These are phyloP conservation scores for Catamblyrhynchus diadema DNA, from an alignment of 2,797 vertebrate species.

Conservation along the genomic window DNA sequence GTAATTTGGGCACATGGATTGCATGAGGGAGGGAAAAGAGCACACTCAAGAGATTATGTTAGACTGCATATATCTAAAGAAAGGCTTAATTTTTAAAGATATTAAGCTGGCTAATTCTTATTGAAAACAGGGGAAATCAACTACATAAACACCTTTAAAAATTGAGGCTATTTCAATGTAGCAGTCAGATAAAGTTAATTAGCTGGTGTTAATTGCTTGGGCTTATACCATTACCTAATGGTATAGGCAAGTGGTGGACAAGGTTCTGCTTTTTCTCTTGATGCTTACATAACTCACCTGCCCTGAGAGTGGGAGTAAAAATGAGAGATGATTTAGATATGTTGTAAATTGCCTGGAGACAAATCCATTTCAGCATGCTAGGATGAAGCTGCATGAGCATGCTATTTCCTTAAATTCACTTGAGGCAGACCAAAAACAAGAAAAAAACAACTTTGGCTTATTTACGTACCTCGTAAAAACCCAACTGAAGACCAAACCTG, in stretches of 20 bases:
- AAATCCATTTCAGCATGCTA: not conserved
- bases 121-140: not conserved
- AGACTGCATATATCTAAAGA: not conserved
- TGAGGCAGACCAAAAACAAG: not conserved
- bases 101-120: not conserved
- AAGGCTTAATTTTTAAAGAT: not conserved
- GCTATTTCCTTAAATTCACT: not conserved
- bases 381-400: not conserved
- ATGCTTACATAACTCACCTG: not conserved
- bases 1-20: not conserved
- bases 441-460: not conserved
- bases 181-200: not conserved
- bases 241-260: not conserved
- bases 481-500: not conserved
- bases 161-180: not conserved
- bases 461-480: not conserved
- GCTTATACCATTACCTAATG: not conserved
- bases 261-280: not conserved
- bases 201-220: not conserved
- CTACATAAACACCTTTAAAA: not conserved
- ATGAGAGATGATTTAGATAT: not conserved
- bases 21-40: not conserved
- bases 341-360: not conserved
- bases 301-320: not conserved
- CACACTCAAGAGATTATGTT: not conserved